Conservation (phyloP, 2,888 invertebrate genomes). For the Orthosia gothica region DNA sequence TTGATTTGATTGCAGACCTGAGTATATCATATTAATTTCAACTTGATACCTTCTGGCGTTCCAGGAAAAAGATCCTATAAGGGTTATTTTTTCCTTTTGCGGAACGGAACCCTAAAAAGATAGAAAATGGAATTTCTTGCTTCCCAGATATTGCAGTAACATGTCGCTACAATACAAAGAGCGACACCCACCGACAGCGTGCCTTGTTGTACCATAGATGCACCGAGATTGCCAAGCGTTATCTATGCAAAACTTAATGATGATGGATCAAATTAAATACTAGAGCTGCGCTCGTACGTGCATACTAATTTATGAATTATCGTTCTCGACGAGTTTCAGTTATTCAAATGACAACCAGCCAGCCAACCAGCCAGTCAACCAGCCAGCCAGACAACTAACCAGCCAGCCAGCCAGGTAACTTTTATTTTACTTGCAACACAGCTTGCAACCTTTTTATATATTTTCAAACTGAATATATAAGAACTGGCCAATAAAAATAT, state of each 20-base stretch:
- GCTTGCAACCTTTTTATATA: neutral
- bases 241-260: conserved; percentile 50
- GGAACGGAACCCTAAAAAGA: neutral
- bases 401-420: no score
- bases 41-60: no score
- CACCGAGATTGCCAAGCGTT: conserved; percentile 35
- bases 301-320: conserved; percentile 34
- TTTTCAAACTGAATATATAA: neutral
- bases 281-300: conserved; percentile 47
- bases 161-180: conserved; percentile 27
- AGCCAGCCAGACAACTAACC: no score
- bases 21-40: no score
- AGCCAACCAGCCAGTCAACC: no score
- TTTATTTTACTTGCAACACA: neutral
- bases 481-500: neutral
- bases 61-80: no score
- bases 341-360: conserved; percentile 21
- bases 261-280: conserved; percentile 52
- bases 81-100: no score
- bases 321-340: conserved; percentile 11
- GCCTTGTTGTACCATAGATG: conserved; percentile 21
- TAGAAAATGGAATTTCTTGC: neutral
- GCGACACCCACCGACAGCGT: conserved; percentile 22
- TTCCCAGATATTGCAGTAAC: conserved; percentile 11
- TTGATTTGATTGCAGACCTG: no score